Conservation (phyloP, 2,113 vertebrate species). For the Mirounga angustirostris region DNA sequence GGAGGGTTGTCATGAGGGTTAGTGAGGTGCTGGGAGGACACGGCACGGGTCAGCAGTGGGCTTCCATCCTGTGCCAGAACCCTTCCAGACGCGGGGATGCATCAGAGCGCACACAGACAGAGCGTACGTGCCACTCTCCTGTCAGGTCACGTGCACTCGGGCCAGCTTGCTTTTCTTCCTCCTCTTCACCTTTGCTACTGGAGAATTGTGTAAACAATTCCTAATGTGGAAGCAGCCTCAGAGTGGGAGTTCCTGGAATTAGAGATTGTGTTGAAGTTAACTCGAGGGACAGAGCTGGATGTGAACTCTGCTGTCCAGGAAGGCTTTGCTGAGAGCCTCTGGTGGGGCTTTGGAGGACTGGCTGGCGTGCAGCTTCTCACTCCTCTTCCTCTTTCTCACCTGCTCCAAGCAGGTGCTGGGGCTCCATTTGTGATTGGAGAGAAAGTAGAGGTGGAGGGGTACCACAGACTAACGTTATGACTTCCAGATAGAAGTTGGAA, state of each 20-base stretch:
- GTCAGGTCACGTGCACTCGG: fast-evolving
- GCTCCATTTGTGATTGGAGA: background rate
- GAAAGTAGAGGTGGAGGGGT: background rate
- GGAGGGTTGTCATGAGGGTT: background rate
- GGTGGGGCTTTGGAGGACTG: background rate
- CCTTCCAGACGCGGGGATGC: background rate
- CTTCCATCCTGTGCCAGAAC: background rate
- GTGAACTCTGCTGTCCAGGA: too few relatives aligned
- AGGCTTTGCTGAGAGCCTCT: background rate
- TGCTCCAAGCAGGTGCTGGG: background rate
- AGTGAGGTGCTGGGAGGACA: background rate
- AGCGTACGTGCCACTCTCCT: too few relatives aligned
- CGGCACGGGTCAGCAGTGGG: background rate
- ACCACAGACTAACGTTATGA: background rate
- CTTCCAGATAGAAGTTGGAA: too few relatives aligned
- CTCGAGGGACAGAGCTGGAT: background rate
- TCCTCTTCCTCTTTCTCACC: background rate
- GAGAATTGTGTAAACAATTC: background rate
- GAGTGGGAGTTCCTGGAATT: background rate
- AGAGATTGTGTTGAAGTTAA: background rate
- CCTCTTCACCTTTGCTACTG: background rate
- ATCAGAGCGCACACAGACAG: background rate
- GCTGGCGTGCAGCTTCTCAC: background rate
- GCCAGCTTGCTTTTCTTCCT: background rate
- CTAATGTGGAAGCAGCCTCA: background rate